These are phyloP conservation scores for Lethrus apterus DNA, from an alignment of 1,140 invertebrate species.

Conservation along the genomic window DNA sequence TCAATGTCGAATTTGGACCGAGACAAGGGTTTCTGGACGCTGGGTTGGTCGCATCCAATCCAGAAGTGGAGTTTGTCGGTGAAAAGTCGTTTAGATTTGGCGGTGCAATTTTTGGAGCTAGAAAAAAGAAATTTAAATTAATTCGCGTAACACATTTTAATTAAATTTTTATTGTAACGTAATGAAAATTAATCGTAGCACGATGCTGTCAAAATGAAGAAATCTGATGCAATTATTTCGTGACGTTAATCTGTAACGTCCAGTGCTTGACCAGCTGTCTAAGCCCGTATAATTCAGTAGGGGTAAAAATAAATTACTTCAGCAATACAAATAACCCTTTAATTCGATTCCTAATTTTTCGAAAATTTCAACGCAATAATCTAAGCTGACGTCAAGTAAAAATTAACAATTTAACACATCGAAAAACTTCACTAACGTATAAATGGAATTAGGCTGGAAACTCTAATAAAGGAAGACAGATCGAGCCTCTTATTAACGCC, in stretches of 20 bases:
- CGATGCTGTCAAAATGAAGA: too few species aligned
- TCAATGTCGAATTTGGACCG: slow-evolving; percentile 29
- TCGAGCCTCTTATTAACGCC: slow-evolving; percentile 19
- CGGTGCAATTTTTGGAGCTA: slow-evolving; percentile 62
- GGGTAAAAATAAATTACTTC: background rate
- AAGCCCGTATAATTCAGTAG: background rate
- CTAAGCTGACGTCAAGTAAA: too few species aligned
- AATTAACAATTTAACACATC: background rate
- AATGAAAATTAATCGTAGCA: too few species aligned
- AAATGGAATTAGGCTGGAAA: slow-evolving; percentile 6
- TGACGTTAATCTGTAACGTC: slow-evolving; percentile 17
- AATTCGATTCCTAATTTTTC: too few species aligned
- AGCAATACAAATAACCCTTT: background rate
- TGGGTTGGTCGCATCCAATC: slow-evolving; percentile 31
- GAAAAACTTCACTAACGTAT: background rate
- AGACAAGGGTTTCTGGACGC: slow-evolving; percentile 31
- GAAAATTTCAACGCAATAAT: too few species aligned
- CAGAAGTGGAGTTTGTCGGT: slow-evolving; percentile 17
- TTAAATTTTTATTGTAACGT: background rate
- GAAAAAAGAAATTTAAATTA: slow-evolving; percentile 38
- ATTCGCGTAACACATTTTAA: background rate
- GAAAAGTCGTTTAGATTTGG: slow-evolving; percentile 31
- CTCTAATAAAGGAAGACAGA: slow-evolving; percentile 24
- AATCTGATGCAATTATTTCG: slow-evolving; percentile 23
- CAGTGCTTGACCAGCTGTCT: too few species aligned